Percentiles rank a stretch among this genome's conserved stretches.
phyloP scores from a whole-genome alignment of 1,140 invertebrate genomes.

The Bombus consobrinus region DNA sequence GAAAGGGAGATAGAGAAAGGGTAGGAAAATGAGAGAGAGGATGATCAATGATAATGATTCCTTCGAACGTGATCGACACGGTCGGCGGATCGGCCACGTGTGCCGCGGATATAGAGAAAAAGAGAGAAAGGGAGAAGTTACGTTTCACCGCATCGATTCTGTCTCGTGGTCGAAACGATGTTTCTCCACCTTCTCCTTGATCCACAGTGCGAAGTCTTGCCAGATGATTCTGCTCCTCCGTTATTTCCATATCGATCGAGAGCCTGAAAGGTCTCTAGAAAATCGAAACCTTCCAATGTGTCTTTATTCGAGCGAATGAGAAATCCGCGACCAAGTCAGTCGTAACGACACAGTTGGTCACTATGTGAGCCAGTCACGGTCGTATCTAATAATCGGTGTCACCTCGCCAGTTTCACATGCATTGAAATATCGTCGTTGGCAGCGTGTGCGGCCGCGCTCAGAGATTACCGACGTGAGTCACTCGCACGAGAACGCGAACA shows the following conservation, averaged over 20 bases:
- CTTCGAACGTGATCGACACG: constrained; percentile 75
- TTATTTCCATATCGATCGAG: constrained; percentile 47
- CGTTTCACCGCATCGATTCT: constrained; percentile 4
- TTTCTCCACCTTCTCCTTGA: constrained; percentile 29
- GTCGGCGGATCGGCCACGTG: constrained; percentile 71
- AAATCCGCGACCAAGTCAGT: neutral
- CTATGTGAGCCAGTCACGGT: neutral
- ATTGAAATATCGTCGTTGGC: constrained; percentile 32
- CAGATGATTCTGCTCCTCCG: neutral
- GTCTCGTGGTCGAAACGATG: neutral
- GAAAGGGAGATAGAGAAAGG: constrained; percentile 10
- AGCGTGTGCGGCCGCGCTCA: neutral
- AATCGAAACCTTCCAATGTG: neutral
- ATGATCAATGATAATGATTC: constrained; percentile 78
- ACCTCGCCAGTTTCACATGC: neutral
- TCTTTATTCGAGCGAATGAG: neutral
- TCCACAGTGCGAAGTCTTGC: constrained; percentile 36
- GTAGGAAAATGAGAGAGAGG: constrained; percentile 20
- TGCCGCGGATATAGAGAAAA: constrained; percentile 44
- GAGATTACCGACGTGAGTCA: constrained; percentile 27
- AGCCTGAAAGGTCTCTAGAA: constrained; percentile 8
- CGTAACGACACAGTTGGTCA: neutral
- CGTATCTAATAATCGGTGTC: constrained; percentile 46
- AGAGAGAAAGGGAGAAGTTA: neutral
- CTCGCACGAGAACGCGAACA: neutral